These are phyloP conservation scores for Heteromurus nitidus DNA, from an alignment of 2,888 invertebrate species.

Conservation along the genomic window DNA sequence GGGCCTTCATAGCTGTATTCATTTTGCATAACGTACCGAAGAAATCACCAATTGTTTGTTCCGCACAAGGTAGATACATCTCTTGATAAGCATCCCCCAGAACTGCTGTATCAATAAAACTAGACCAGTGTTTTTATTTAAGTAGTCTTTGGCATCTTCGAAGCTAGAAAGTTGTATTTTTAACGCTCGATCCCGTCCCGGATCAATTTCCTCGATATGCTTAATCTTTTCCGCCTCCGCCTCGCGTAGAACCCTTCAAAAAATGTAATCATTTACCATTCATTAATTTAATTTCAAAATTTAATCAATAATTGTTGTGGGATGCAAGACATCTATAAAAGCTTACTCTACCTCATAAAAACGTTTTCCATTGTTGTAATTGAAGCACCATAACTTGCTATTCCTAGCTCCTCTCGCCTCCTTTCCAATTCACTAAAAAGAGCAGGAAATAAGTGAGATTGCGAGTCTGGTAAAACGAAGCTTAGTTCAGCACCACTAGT, in stretches of 20 bases:
- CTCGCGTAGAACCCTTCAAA: constrained; percentile 49
- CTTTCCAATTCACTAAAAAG: constrained; percentile 83
- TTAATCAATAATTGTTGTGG: no score
- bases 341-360: constrained; percentile 78
- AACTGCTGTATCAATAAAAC: constrained; percentile 79
- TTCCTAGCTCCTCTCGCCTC: constrained; percentile 79
- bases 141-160: background rate
- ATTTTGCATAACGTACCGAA: constrained; percentile 77
- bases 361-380: constrained; percentile 78
- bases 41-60: constrained; percentile 79
- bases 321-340: constrained; percentile 11
- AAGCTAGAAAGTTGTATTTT: constrained; percentile 1
- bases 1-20: background rate
- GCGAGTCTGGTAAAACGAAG: constrained; percentile 81
- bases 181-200: background rate
- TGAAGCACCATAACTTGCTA: constrained; percentile 85
- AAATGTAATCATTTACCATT: constrained; percentile 20
- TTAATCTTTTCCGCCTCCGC: constrained; percentile 38
- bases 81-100: constrained; percentile 82
- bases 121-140: constrained; percentile 70
- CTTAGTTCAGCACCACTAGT: constrained; percentile 86
- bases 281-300: no score
- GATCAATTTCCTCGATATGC: background rate
- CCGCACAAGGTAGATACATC: constrained; percentile 80
- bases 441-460: constrained; percentile 80